Percentiles rank a stretch among this genome's conserved stretches.
Evolutionary conservation across 2,888 invertebrate species (phyloP).

Genomic region (Isotomurus palustris): DNA sequence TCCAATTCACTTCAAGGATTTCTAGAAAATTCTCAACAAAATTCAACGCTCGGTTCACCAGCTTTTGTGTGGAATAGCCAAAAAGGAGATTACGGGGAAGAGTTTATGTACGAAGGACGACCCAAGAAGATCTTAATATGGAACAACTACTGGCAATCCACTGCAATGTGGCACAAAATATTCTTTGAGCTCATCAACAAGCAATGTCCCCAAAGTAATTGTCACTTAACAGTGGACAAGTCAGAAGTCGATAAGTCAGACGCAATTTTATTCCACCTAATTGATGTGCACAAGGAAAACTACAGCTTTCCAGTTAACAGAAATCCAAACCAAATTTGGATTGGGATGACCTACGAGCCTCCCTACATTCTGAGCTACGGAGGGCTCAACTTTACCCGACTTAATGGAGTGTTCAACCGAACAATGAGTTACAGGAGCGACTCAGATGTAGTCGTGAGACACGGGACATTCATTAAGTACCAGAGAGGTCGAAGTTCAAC

Average conservation of each 20-base stretch:
- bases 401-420: slow-evolving; percentile 59
- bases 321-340: slow-evolving; percentile 60
- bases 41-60: background rate
- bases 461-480: slow-evolving; percentile 47
- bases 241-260: slow-evolving; percentile 50
- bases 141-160: slow-evolving; percentile 44
- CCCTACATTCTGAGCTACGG: slow-evolving; percentile 55
- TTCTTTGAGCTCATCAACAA: slow-evolving; percentile 38
- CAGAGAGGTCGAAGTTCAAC: background rate
- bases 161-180: slow-evolving; percentile 43
- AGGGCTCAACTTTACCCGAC: slow-evolving; percentile 50
- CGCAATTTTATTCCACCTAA: slow-evolving; percentile 62
- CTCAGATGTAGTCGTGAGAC: slow-evolving; percentile 51
- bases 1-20: background rate
- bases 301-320: slow-evolving; percentile 55
- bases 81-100: background rate
- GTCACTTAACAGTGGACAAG: slow-evolving; percentile 34
- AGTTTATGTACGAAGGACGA: background rate
- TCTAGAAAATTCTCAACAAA: background rate
- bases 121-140: slow-evolving; percentile 43
- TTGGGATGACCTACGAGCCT: slow-evolving; percentile 66
- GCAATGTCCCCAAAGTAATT: slow-evolving; percentile 37
- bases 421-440: slow-evolving; percentile 54
- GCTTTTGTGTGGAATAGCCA: background rate
- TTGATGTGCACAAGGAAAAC: slow-evolving; percentile 51